phyloP scores from a whole-genome alignment of 2,888 invertebrate species.

The Chironomus riparius region DNA sequence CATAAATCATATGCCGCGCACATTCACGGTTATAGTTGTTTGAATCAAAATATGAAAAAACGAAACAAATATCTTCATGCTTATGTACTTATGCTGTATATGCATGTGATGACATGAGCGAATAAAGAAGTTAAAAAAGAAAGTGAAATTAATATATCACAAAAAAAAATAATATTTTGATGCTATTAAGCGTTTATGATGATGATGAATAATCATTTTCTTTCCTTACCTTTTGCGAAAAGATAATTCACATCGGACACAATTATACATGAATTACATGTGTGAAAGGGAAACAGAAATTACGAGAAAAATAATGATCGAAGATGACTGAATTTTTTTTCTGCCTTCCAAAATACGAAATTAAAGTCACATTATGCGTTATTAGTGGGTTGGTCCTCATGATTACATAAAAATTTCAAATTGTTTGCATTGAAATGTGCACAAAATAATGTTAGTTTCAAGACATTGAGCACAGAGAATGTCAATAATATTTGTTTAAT shows the following conservation, averaged over 20 bases:
- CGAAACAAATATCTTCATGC: background rate
- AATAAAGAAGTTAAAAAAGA: background rate
- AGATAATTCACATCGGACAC: background rate
- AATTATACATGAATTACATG: background rate
- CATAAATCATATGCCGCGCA: too few species aligned
- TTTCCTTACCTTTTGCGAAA: background rate
- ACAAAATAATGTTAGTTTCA: too few species aligned
- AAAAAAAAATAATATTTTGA: background rate
- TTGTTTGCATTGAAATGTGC: too few species aligned
- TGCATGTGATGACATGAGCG: background rate
- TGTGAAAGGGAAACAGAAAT: background rate
- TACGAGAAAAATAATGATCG: too few species aligned
- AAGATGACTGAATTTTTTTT: too few species aligned
- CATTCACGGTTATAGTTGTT: background rate
- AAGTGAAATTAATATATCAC: constrained; percentile 11
- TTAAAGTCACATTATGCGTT: background rate
- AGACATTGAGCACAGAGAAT: too few species aligned
- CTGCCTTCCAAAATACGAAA: constrained; percentile 1
- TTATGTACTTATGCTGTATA: too few species aligned
- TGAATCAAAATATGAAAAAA: background rate
- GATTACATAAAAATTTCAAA: too few species aligned
- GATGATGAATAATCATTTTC: background rate
- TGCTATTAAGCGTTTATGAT: background rate
- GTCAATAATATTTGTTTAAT: too few species aligned
- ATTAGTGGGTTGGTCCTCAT: constrained; percentile 3